Evolutionary conservation across 2,888 invertebrate genomes (phyloP), one percentile per base, ranked within the genome.

Genomic region (Trissolcus japonicus): DNA sequence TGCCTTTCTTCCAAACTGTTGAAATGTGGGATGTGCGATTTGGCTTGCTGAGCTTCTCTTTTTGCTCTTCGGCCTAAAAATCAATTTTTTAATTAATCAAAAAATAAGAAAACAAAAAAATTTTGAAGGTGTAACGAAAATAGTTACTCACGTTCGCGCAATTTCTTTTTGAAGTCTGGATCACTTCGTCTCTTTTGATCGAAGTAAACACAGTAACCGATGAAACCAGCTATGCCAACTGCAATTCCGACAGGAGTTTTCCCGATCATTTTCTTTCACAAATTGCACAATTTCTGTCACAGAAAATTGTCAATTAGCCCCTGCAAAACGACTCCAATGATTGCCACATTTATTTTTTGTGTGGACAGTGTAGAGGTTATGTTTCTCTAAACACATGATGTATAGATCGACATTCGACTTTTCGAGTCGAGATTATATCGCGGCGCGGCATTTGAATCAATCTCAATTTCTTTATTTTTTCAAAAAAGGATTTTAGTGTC

Each of bases 121-220:
- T 17, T 19, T 51, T 16, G 1, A 51, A 17, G 11, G 19, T 51
- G 11, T 9, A 21, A 19, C 17, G 51, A 9, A 51, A 51, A 51
- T n/a, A 17, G 14, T 9, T 40, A 73, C 97, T 94, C 91, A 98
- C 98, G 95, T 91, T 99, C 97, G 87, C 95, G 93, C 81, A 99
- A 92, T 91, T 98, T 99, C 90, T 95, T 95, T 91, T 97, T 98
- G 91, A 98, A 99, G 82, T 96, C 94, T 6, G 99, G 99, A 91
- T 98, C 98, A 89, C 92, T 95, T 85, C 98, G 94, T 83, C 99
- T 93, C 90, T 97, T 96, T 86, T 94, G 94, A 90, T 99, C 99
- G 91, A 99, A 99, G 91, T 99, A 99, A 89, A 98, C 94, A 91
- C 98, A 99, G 90, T 99, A 99, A 74, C 98, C 98, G 87, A 98